Base-by-base conservation (phyloP, 2,797 vertebrate genomes). In the Ctenopoma multispine region DNA sequence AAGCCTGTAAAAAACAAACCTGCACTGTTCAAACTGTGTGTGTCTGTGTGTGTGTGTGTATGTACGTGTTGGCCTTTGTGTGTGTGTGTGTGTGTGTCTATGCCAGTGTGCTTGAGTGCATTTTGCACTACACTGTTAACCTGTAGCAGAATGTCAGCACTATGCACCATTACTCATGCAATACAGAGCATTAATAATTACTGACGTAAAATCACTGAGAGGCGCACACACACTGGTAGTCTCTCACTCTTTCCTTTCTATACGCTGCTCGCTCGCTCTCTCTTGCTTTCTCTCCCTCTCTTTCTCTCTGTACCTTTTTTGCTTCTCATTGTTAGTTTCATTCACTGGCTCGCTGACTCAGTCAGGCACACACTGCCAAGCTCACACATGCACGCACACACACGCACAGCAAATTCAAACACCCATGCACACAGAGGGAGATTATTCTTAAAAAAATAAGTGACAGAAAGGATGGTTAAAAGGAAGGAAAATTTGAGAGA, bases 171-270 rank as follows among this genome's bases (percentile, higher is more conserved):
- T 89, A 85, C 77, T 87, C 87, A 86, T 81, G 80, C 71, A 71
- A 69, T 84, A 62, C 31, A 62, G 84, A 74, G 46, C 81, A 87
- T 90, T 89, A 83, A 83, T 91, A 84, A 89, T 87, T 87, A 82
- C 81, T 68, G 68, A 82, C 51, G 56, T 71, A 69, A 83, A 88
- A 80, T 83, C 83, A 81, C 72, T 70, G 68, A 72, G 27, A 80
- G 72, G 43, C 62, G 62, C 68, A 63, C 23, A 46, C 53, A 23
- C 27, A 60, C 13, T 20, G 41, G 18, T 40, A n/a, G 59, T 69
- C 69, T 49, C 59, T 68, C 57, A 29, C 24, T 2, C n/a, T 57
- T 60, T 67, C 66, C 79, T 69, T 64, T 65, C 66, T 53, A 50
- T 62, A 72, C 5, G 14, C 47, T 47, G 24, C 56, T 47, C 44